Conservation (phyloP, 2,113 vertebrate genomes). For the Catharus bicknelli region DNA sequence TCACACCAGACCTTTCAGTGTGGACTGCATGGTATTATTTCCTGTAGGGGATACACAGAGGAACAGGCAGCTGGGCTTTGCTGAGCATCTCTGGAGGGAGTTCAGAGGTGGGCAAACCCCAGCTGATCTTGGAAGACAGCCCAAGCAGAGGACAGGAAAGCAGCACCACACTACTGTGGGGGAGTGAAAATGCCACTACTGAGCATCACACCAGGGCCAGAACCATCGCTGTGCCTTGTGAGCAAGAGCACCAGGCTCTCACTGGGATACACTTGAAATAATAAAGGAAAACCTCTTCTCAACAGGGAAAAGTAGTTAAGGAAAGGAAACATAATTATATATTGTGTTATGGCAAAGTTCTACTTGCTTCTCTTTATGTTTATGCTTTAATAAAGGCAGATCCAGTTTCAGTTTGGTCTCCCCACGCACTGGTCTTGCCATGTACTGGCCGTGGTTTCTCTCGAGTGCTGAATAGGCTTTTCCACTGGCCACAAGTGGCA, state of each 20-base stretch:
- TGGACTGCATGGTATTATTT: neutral
- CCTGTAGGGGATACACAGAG: neutral
- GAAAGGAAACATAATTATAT: neutral
- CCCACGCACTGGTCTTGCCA: neutral
- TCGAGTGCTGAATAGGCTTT: neutral
- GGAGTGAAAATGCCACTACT: neutral
- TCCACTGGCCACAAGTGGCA: neutral
- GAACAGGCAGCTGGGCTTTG: neutral
- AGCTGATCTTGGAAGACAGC: neutral
- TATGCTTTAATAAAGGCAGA: neutral
- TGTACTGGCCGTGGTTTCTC: neutral
- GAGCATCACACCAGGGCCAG: neutral
- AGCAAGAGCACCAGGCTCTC: neutral
- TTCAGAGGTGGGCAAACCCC: neutral
- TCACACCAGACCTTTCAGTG: neutral
- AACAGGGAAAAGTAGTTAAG: neutral
- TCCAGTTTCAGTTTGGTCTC: neutral
- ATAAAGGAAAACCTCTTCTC: neutral
- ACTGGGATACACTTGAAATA: neutral
- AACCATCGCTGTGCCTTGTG: fast-evolving
- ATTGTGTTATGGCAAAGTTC: neutral
- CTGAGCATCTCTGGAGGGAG: neutral
- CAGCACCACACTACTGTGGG: neutral
- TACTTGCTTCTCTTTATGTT: neutral
- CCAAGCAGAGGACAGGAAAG: neutral